Base-by-base conservation (phyloP, 2,113 vertebrate species). In the Alectura lathami region DNA sequence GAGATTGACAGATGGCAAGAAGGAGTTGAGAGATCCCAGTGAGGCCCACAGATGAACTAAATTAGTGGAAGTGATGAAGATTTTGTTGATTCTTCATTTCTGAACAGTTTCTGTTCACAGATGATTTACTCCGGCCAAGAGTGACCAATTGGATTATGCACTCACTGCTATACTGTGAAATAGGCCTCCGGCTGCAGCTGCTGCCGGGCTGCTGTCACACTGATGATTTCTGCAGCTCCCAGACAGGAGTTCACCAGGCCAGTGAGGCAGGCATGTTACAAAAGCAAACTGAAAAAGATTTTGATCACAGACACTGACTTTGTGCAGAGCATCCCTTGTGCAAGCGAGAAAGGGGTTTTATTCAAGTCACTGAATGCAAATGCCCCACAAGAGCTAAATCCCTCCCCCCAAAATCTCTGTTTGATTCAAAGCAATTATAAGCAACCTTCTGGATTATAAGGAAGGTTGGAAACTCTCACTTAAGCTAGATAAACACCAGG, bases 161-260 rank as follows among this genome's bases (percentile, higher is more conserved):
- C 42, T 89, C 67, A 43, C 54, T 89, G 68, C 88, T 91, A 67
- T 57, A 34, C 75, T 78, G 68, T 74, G 80, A 83, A 90, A 93
- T 70, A 17, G 80, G 56, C 4, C 63, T 75, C 36, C 81, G 68
- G 69, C 56, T 90, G 57, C 62, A 50, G 73, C 74, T 70, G 72
- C 64, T 75, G 5, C 22, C 54, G 8, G 48, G 40, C 67, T 74
- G 51, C 62, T 67, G 8, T 76, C n/a, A 10, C 30, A 27, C 27
- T 72, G 62, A 32, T 38, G 30, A 29, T 67, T 94, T 70, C 51
- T 64, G 56, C n/a, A n/a, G 29, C 47, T 72, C 34, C 91, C 48
- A 47, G 54, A 72, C 53, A 73, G n/a, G 38, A 67, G 50, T 8
- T 67, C 43, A n/a, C 75, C 53, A 30, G 79, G 82, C 38, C 26